phyloP scores from a whole-genome alignment of 2,888 invertebrate species.

The Achlya flavicornis region DNA sequence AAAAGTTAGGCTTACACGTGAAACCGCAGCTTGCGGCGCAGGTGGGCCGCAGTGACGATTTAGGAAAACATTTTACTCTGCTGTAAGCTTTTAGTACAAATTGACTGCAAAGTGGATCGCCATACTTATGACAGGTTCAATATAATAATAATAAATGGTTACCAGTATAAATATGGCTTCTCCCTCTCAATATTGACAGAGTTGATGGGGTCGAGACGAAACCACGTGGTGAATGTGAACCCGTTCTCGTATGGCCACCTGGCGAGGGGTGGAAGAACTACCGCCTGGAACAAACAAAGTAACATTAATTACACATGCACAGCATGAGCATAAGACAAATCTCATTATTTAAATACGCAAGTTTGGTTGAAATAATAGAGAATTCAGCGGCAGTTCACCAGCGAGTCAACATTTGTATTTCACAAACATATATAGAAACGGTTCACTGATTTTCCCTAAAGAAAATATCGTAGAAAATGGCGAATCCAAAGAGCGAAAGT shows the following conservation, averaged over 20 bases:
- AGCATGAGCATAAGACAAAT: background rate
- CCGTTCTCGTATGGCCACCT: conserved; percentile 99
- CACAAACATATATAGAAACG: conserved; percentile 2
- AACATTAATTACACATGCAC: background rate
- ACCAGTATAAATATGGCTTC: conserved; percentile 99
- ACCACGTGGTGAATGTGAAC: conserved; percentile 99
- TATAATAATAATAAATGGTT: conserved; percentile 42
- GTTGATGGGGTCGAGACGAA: conserved; percentile 98
- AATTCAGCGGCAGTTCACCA: background rate
- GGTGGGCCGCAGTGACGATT: conserved; percentile 25
- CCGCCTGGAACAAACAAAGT: conserved; percentile 87
- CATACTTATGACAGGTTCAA: background rate
- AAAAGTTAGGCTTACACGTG: conserved; percentile 46
- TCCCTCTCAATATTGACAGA: conserved; percentile 99
- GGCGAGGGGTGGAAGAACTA: conserved; percentile 98
- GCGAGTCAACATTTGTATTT: conserved; percentile 1
- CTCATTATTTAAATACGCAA: background rate
- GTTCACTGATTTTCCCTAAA: conserved; percentile 20
- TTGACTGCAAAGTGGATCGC: conserved; percentile 34
- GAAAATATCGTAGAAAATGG: conserved; percentile 21
- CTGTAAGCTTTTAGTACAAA: conserved; percentile 35
- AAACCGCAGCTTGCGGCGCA: conserved; percentile 23
- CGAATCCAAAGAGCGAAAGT: conserved; percentile 25
- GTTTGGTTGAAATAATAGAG: background rate
- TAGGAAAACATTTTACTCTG: conserved; percentile 35